Conservation (phyloP, 1,140 invertebrate species). For the Latrodectus geometricus region DNA sequence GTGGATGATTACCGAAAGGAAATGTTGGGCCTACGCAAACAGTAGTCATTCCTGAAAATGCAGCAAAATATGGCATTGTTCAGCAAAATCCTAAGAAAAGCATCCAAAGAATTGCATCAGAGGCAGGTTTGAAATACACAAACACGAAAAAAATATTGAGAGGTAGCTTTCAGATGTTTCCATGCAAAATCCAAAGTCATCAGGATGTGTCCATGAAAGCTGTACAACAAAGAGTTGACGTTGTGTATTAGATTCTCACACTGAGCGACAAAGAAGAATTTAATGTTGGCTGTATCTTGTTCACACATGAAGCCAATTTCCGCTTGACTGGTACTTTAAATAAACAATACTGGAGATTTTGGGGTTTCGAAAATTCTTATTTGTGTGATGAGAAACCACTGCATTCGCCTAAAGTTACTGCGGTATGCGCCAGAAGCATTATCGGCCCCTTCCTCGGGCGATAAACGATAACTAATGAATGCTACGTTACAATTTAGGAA, state of each 20-base stretch:
- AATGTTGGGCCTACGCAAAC: no score
- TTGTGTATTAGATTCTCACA: not conserved
- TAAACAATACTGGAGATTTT: not conserved
- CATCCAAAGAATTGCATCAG: no score
- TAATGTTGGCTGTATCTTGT: not conserved
- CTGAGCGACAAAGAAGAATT: not conserved
- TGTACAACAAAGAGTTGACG: not conserved
- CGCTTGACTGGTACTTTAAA: constrained; percentile 9
- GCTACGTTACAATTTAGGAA: constrained; percentile 7
- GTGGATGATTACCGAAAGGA: no score
- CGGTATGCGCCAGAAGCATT: constrained; percentile 5
- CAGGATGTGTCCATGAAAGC: not conserved
- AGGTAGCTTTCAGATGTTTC: not conserved
- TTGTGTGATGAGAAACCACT: not conserved
- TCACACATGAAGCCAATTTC: constrained; percentile 12
- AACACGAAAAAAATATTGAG: no score
- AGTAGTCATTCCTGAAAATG: no score
- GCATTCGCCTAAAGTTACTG: constrained; percentile 27
- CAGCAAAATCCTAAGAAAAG: no score
- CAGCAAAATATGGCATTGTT: no score
- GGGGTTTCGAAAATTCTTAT: constrained; percentile 7
- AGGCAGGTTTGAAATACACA: no score
- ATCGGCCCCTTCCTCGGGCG: constrained; percentile 36
- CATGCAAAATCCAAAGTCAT: not conserved
- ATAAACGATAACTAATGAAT: constrained; percentile 1